Conservation (phyloP, 2,888 invertebrate genomes). For the Incurvaria masculella region DNA sequence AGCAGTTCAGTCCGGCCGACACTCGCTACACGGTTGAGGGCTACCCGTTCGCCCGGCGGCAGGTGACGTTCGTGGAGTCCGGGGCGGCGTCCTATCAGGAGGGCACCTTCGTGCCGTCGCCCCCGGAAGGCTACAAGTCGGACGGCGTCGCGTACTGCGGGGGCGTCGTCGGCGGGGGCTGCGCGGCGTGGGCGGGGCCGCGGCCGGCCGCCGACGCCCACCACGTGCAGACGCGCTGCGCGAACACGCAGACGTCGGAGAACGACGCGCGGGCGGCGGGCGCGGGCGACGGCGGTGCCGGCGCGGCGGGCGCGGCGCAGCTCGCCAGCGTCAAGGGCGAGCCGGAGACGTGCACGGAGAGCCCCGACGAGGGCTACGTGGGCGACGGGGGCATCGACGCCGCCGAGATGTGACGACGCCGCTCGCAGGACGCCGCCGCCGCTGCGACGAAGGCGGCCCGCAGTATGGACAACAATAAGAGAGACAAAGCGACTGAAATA, state of each 20-base stretch:
- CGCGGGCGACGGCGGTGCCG: slow-evolving; percentile 39
- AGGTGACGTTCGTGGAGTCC: slow-evolving; percentile 46
- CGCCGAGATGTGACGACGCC: slow-evolving; percentile 66
- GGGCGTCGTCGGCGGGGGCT: slow-evolving; percentile 24
- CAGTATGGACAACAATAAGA: slow-evolving; percentile 37
- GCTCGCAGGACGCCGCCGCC: slow-evolving; percentile 37
- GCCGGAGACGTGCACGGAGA: slow-evolving; percentile 64
- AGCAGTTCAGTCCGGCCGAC: slow-evolving; percentile 47
- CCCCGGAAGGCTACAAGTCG: slow-evolving; percentile 67
- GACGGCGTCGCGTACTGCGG: slow-evolving; percentile 52
- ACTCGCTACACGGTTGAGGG: slow-evolving; percentile 79
- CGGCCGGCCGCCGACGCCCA: slow-evolving; percentile 47
- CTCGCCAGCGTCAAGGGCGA: slow-evolving; percentile 49
- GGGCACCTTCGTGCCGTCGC: slow-evolving; percentile 61
- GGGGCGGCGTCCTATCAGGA: slow-evolving; percentile 51
- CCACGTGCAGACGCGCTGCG: slow-evolving; percentile 58
- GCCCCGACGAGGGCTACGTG: slow-evolving; percentile 86
- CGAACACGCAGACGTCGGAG: slow-evolving; percentile 60
- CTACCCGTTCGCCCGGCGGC: slow-evolving; percentile 62
- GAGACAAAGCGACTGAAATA: slow-evolving; percentile 52
- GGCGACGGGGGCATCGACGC: slow-evolving; percentile 66
- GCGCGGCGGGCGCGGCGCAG: slow-evolving; percentile 38
- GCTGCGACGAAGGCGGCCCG: slow-evolving; percentile 36
- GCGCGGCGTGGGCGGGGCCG: slow-evolving; percentile 25
- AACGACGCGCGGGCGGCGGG: slow-evolving; percentile 40